Percentiles rank a stretch among this genome's conserved stretches.
Conservation (phyloP, 2,888 invertebrate species). For the Anoplius nigerrimus region DNA sequence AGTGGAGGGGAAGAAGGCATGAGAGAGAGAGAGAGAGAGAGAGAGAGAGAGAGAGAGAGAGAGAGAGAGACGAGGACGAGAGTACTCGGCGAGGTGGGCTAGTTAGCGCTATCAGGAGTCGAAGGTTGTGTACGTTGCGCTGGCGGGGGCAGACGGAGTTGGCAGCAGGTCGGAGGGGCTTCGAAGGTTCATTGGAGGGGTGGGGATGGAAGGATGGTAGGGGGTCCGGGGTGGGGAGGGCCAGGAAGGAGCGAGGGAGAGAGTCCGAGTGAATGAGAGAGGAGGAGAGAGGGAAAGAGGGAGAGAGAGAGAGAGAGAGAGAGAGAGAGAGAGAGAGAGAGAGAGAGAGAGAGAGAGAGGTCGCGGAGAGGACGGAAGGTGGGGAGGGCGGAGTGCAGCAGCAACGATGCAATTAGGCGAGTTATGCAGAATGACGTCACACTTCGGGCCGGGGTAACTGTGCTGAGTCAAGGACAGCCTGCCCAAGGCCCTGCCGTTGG, state of each 20-base stretch:
- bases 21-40: conserved; percentile 9
- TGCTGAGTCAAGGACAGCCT: conserved; percentile 75
- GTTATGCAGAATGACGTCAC: conserved; percentile 75
- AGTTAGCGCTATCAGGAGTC: conserved; percentile 26
- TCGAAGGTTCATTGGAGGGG: conserved; percentile 11
- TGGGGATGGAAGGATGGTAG: conserved; percentile 5
- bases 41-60: conserved; percentile 14
- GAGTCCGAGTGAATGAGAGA: too few species aligned
- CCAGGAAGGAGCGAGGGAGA: conserved; percentile 12
- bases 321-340: conserved; percentile 30
- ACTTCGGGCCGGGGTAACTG: conserved; percentile 73
- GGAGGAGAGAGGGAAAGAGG: conserved; percentile 27
- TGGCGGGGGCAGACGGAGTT: conserved; percentile 17
- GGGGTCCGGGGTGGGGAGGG: neutral
- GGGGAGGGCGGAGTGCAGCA: conserved; percentile 40
- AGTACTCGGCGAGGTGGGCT: conserved; percentile 16
- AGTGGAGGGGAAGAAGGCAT: conserved; percentile 28
- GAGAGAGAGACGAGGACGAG: neutral
- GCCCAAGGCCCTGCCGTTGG: conserved; percentile 71
- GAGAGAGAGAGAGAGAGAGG: conserved; percentile 24
- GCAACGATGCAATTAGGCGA: conserved; percentile 75
- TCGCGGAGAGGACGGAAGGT: conserved; percentile 13
- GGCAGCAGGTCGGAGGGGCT: neutral
- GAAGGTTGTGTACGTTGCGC: conserved; percentile 1
- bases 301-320: conserved; percentile 20